A percentile compares a stretch with the other conserved stretches of the same genome.
Conservation (phyloP, 1,140 invertebrate genomes). For the Limonius californicus region DNA sequence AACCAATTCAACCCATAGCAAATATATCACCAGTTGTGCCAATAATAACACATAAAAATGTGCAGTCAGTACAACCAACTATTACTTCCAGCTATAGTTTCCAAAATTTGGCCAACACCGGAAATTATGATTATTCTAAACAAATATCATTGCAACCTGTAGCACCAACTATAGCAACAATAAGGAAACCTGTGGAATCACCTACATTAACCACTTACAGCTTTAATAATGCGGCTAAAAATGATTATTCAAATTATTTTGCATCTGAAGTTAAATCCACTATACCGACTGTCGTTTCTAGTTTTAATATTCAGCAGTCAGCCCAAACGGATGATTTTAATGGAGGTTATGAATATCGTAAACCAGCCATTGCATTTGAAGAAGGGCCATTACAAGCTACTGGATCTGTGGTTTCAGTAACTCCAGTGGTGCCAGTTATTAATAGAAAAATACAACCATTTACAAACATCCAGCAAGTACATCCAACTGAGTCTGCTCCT, state of each 20-base stretch:
- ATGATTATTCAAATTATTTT: background rate
- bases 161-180: background rate
- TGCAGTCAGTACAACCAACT: background rate
- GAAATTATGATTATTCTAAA: no score
- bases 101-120: background rate
- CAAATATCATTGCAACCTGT: no score
- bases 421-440: background rate
- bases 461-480: no score
- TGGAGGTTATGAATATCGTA: constrained; percentile 49
- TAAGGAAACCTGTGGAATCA: background rate
- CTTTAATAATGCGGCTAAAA: background rate
- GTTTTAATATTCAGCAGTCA: no score
- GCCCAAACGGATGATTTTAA: constrained; percentile 20
- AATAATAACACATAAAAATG: background rate
- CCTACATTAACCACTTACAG: background rate
- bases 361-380: constrained; percentile 47
- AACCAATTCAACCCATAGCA: constrained; percentile 17
- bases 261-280: no score
- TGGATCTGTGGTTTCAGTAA: background rate
- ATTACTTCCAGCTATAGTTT: background rate
- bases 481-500: no score
- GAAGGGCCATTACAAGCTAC: constrained; percentile 35
- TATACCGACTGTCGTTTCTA: no score
- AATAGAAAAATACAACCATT: background rate
- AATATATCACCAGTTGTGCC: background rate